A percentile compares a stretch with the other conserved stretches of the same genome.
phyloP scores from a whole-genome alignment of 2,888 invertebrate species.

The Thereva nobilitata region DNA sequence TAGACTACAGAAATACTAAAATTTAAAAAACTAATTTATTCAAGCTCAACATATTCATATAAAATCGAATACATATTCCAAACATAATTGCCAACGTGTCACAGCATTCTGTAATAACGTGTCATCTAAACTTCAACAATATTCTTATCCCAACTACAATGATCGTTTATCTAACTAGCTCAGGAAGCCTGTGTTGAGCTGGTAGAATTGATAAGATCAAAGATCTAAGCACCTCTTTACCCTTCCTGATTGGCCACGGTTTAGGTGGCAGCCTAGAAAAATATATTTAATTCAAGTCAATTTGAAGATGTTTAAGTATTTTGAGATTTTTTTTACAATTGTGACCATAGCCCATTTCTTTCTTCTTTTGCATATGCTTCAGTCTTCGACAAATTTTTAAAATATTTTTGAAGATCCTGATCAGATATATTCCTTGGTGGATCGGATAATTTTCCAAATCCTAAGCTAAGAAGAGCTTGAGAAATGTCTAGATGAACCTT shows the following conservation, averaged over 20 bases:
- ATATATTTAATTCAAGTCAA: constrained; percentile 4
- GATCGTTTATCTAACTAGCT: constrained; percentile 48
- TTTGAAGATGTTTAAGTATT: background rate
- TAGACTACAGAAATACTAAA: no score
- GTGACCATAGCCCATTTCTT: constrained; percentile 44
- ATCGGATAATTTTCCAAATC: constrained; percentile 51
- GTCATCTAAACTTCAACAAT: background rate
- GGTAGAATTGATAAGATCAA: constrained; percentile 43
- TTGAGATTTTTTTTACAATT: constrained; percentile 33
- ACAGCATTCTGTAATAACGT: no score
- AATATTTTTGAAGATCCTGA: constrained; percentile 47
- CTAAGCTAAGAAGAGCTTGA: constrained; percentile 53
- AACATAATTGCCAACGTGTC: no score
- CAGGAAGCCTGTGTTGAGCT: constrained; percentile 50
- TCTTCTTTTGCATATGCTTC: constrained; percentile 46
- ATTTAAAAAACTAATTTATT: no score
- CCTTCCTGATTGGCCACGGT: constrained; percentile 42
- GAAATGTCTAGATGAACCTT: constrained; percentile 48
- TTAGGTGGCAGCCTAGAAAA: constrained; percentile 44
- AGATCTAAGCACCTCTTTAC: constrained; percentile 38
- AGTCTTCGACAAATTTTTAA: constrained; percentile 50
- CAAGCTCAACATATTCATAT: no score
- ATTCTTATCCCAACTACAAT: background rate
- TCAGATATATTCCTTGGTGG: constrained; percentile 36
- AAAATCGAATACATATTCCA: no score